Conservation (phyloP, 2,888 invertebrate genomes). For the Orthonychiurus folsomi region DNA sequence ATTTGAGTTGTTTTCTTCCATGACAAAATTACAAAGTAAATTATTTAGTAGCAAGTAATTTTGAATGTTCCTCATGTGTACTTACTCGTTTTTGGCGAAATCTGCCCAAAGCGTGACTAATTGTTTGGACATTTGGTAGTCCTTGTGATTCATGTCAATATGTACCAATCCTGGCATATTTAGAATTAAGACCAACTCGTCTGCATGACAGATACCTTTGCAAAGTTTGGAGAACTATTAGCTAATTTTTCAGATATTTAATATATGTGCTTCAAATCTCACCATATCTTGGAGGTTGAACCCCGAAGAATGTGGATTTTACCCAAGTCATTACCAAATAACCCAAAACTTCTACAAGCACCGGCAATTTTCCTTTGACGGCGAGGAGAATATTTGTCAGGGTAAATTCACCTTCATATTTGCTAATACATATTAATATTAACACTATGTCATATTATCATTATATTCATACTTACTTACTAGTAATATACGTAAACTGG, state of each 20-base stretch:
- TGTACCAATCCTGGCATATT: not conserved
- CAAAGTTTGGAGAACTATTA: not conserved
- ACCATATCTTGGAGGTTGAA: conserved; percentile 8
- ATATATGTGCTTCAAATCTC: not conserved
- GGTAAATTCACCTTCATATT: conserved; percentile 26
- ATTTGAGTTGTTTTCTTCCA: not conserved
- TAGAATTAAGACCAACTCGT: conserved; percentile 7
- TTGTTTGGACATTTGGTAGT: conserved; percentile 5
- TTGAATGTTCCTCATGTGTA: too few relatives aligned
- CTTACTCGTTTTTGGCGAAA: conserved; percentile 4
- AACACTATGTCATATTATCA: too few relatives aligned
- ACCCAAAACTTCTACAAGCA: conserved; percentile 21
- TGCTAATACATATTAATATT: too few relatives aligned
- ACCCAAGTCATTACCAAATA: not conserved
- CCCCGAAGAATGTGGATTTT: conserved; percentile 8
- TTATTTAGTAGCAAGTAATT: too few relatives aligned
- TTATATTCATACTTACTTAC: too few relatives aligned
- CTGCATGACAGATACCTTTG: conserved; percentile 12
- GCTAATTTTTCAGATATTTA: not conserved
- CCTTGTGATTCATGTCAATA: not conserved
- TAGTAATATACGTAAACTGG: conserved; percentile 29
- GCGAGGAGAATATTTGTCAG: conserved; percentile 22
- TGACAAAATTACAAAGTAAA: too few relatives aligned
- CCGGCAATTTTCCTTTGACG: conserved; percentile 24
- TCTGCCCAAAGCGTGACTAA: conserved; percentile 9